Evolutionary conservation across 1,140 invertebrate species (phyloP), one percentile per base, ranked within the genome.

Genomic region (Cydia amplana): DNA sequence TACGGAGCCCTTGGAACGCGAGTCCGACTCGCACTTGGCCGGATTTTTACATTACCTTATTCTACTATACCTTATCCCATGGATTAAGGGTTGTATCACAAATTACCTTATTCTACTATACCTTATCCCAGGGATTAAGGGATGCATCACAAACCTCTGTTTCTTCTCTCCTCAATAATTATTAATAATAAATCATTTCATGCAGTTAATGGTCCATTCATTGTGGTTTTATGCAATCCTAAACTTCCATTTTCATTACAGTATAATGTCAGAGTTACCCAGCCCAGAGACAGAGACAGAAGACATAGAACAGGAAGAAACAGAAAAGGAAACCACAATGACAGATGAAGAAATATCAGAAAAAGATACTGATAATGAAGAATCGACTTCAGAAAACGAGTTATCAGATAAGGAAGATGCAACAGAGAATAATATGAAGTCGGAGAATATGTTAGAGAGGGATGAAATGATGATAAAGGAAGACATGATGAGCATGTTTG

Each of bases 401-500:
- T 1, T 16, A 51, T 51, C 49, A 51, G 49, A 51, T 18, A n/a
- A 55, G 6, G n/a, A n/a, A 55, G 51, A 18, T 16, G 43, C 43
- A 55, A 55, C 7, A 14, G 51, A 67, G 64, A 32, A 67, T 7
- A 9, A 65, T 40, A 4, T 25, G 4, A 25, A 64, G 20, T 14
- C 63, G 16, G 63, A 64, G 63, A 64, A 25, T 1, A 20, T 10
- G n/a, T 18, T 18, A 51, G 74, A 74, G 14, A 16, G 20, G 32
- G 55, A 74, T 12, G 43, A 46, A 12, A 16, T 46, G 0, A 49
- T 10, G 23, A 25, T 18, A 12, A 78, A 14, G 74, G 81, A n/a
- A 9, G 81, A 81, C 1, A 82, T 81, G 77, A 78, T 79, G 74
- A 82, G 77, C 40, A 85, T 85, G 84, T 88, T 88, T 72, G 84